Conservation (phyloP, 2,797 vertebrate genomes). For the Xiphophorus birchmanni region DNA sequence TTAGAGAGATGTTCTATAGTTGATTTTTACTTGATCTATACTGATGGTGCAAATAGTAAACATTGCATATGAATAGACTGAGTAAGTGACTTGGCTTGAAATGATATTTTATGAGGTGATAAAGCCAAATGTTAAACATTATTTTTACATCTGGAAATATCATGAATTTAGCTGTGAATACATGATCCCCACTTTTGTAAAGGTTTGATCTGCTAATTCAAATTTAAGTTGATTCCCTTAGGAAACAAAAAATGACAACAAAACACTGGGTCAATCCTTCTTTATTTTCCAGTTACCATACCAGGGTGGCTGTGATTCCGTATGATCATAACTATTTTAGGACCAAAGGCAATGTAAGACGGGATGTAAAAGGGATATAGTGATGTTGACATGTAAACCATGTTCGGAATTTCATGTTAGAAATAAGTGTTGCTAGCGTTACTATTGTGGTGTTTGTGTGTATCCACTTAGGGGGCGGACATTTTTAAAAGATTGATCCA, state of each 20-base stretch:
- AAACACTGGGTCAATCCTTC: not conserved
- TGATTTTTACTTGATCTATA: not conserved
- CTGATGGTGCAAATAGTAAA: not conserved
- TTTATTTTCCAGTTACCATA: not conserved
- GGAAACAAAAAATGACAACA: not conserved
- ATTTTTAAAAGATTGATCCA: not conserved
- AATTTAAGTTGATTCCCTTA: not conserved
- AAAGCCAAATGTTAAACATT: not conserved
- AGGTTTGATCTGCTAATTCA: not conserved
- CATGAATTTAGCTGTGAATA: not conserved
- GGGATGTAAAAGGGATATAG: not conserved
- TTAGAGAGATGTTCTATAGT: constrained; percentile 21
- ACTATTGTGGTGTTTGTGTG: not conserved
- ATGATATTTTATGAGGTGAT: not conserved
- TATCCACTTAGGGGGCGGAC: not conserved
- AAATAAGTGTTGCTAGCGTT: not conserved
- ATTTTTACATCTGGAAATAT: not conserved
- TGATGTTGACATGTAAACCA: not conserved
- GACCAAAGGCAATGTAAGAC: not conserved
- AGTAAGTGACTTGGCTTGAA: constrained; percentile 48
- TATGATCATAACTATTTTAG: not conserved
- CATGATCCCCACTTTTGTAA: not conserved
- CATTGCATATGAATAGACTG: not conserved
- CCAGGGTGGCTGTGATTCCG: not conserved
- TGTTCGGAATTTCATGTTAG: not conserved